These are phyloP conservation scores for Pseudopleuronectes americanus DNA, from an alignment of 2,797 vertebrate species.

Conservation along the genomic window DNA sequence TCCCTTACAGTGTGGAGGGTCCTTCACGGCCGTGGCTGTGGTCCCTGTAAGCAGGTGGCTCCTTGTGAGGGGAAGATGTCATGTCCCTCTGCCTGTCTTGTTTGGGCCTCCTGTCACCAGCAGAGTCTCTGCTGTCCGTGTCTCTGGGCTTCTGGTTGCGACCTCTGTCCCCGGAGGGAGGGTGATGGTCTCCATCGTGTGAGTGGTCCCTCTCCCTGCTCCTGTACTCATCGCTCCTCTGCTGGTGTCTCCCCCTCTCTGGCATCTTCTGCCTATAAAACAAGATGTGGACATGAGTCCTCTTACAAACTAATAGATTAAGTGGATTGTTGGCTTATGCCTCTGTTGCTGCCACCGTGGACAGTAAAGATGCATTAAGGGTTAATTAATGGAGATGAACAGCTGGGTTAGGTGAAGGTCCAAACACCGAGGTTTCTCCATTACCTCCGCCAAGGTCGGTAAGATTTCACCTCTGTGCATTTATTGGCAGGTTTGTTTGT, in stretches of 20 bases:
- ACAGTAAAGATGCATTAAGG: constrained; percentile 2
- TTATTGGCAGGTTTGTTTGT: too few relatives aligned
- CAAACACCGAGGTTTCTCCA: constrained; percentile 3
- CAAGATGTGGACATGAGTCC: constrained; percentile 35
- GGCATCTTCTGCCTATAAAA: constrained; percentile 64
- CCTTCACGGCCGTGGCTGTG: constrained; percentile 24
- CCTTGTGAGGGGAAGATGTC: constrained; percentile 53
- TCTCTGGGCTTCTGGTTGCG: constrained; percentile 39
- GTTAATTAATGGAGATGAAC: constrained; percentile 18
- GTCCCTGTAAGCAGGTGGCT: constrained; percentile 52
- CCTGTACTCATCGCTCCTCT: constrained; percentile 52
- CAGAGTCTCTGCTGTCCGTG: constrained; percentile 45
- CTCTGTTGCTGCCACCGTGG: neutral
- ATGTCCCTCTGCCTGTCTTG: constrained; percentile 62
- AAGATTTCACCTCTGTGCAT: too few relatives aligned
- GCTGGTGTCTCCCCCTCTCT: constrained; percentile 62
- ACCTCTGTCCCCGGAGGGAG: constrained; percentile 35
- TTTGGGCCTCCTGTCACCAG: constrained; percentile 57
- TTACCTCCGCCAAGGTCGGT: neutral
- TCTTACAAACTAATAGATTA: constrained; percentile 42
- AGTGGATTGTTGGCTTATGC: constrained; percentile 25
- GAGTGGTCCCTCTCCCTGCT: constrained; percentile 53
- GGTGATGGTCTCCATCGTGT: constrained; percentile 9
- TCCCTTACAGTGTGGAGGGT: constrained; percentile 67
- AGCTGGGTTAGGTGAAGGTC: neutral